Evolutionary conservation across 1,140 invertebrate genomes (phyloP), one percentile per base, ranked within the genome.

Genomic region (Calliphora vicina): DNA sequence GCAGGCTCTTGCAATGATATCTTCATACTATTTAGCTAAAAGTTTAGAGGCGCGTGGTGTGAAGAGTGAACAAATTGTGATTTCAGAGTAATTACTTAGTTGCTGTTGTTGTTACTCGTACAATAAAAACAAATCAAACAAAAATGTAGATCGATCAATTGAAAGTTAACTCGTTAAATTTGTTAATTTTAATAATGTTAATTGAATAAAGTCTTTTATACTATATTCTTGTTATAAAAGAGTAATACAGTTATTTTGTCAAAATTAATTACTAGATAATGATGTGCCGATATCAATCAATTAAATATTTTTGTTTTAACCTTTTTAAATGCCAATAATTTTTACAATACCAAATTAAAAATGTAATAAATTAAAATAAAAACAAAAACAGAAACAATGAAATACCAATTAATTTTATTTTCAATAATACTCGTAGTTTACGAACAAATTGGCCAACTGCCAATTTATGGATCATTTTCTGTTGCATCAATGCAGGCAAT

Each of bases 51-150:
- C 73, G 23, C 57, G 26, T 17, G 45, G 35, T 6, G 23, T 78
- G n/a, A 84, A 84, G 20, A 29, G 78, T 13, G 84, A 84, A 35
- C 67, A 83, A 72, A 82, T 83, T 29, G 72, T 82, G 4, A 82
- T 83, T 15, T 29, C 61, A 10, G 83, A 84, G 73, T 84, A 84
- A 84, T 23, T 67, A 23, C 9, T 12, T 23, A 67, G 15, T 57
- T 15, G 15, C 15, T n/a, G 15, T n/a, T 57, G 50, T 57, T 57
- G n/a, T n/a, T 57, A 57, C 15, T 57, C 15, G n/a, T n/a, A 57
- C 50, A n/a, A 17, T 6, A 57, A 27, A 43, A 2, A n/a, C n/a
- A 57, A 17, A 57, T 57, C 50, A n/a, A 57, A 6, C 50, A n/a
- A 17, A 57, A 57, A 35, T 35, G 35, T 35, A 35, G 35, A 50